phyloP scores from a whole-genome alignment of 2,113 vertebrate species.

The Proteles cristata region DNA sequence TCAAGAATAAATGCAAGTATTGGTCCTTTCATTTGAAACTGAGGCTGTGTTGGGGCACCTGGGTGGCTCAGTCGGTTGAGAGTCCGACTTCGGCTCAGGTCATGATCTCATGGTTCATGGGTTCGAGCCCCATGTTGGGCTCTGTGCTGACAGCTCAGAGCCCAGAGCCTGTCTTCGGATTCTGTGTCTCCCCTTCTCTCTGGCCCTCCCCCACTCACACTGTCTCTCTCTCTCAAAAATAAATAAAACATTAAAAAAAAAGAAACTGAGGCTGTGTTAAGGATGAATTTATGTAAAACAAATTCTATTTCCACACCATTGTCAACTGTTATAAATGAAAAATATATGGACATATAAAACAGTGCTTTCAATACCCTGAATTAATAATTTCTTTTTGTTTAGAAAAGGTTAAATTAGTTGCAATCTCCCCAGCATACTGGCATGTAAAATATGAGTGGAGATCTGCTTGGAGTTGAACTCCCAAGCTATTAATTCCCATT shows the following conservation, averaged over 20 bases:
- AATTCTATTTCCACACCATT: neutral
- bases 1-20: neutral
- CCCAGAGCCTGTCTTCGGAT: no score
- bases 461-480: neutral
- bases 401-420: neutral
- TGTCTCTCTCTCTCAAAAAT: no score
- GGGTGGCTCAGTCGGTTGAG: no score
- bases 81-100: no score
- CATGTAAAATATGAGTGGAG: neutral
- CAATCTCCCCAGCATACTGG: neutral
- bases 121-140: no score
- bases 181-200: no score
- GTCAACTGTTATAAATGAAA: neutral
- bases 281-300: neutral
- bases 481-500: neutral
- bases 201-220: no score
- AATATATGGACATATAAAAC: neutral
- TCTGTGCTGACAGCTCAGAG: no score
- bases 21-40: neutral
- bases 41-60: neutral
- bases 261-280: neutral
- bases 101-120: no score
- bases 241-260: no score
- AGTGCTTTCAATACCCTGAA: neutral
- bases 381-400: neutral